Percentiles rank a stretch among this genome's conserved stretches.
Conservation (phyloP, 1,140 invertebrate species). For the Chironomus tepperi region DNA sequence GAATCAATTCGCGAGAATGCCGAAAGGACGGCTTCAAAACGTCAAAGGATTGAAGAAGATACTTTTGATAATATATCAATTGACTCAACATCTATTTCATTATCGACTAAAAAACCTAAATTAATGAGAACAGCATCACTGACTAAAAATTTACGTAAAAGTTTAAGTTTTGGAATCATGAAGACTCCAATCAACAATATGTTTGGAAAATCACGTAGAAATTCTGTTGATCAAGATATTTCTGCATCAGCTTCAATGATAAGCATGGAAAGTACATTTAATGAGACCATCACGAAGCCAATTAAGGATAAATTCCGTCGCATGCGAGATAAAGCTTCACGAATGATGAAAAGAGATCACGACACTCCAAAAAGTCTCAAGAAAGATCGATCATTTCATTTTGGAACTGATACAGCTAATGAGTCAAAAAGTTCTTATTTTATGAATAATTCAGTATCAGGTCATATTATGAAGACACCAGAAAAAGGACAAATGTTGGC, state of each 20-base stretch:
- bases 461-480: neutral
- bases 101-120: constrained; percentile 36
- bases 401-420: neutral
- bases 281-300: constrained; percentile 36
- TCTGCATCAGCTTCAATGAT: constrained; percentile 35
- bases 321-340: constrained; percentile 32
- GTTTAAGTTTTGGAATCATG: constrained; percentile 37
- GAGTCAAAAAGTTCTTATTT: neutral
- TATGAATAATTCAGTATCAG: neutral
- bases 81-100: constrained; percentile 35
- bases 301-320: constrained; percentile 36
- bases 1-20: constrained; percentile 29
- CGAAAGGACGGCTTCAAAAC: constrained; percentile 32
- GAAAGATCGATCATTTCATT: neutral
- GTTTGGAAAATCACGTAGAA: constrained; percentile 32
- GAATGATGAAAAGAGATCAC: constrained; percentile 14
- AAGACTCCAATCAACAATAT: constrained; percentile 36
- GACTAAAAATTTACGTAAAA: constrained; percentile 33
- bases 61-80: constrained; percentile 36
- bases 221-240: constrained; percentile 34
- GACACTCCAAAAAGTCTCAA: constrained; percentile 25
- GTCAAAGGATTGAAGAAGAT: constrained; percentile 27
- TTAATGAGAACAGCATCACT: constrained; percentile 37
- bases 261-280: constrained; percentile 32
- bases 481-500: neutral